Conservation (phyloP, 2,888 invertebrate species). For the Hypomecis atomaria region DNA sequence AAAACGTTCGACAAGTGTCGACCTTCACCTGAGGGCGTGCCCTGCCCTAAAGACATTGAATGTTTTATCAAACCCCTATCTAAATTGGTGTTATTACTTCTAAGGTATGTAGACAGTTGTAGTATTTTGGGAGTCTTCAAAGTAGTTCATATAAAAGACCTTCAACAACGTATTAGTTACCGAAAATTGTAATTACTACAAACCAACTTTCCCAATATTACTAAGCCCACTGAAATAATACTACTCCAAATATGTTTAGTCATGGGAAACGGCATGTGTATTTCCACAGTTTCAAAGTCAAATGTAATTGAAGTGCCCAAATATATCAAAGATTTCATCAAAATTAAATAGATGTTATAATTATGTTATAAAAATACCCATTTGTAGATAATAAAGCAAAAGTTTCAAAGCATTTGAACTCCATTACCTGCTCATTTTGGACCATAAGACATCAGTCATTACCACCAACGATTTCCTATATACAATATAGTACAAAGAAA, state of each 20-base stretch:
- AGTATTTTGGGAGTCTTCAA: not conserved
- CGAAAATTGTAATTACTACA: not conserved
- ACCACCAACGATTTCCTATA: too few relatives aligned
- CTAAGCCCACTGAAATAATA: not conserved
- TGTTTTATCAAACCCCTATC: constrained; percentile 31
- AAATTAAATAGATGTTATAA: not conserved
- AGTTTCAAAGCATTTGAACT: too few relatives aligned
- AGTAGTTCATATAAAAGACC: not conserved
- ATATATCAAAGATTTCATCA: not conserved
- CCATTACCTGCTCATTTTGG: too few relatives aligned
- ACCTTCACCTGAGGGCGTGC: constrained; percentile 26
- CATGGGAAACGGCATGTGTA: constrained; percentile 4
- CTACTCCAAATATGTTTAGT: not conserved
- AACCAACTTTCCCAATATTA: constrained; percentile 3
- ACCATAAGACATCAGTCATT: too few relatives aligned
- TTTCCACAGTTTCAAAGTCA: constrained; percentile 4
- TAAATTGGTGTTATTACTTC: constrained; percentile 3
- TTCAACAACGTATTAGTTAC: not conserved
- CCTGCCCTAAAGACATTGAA: constrained; percentile 22
- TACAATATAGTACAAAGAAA: too few relatives aligned
- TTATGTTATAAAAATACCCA: not conserved
- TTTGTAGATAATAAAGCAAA: not conserved
- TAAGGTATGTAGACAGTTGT: not conserved
- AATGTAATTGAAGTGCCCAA: not conserved
- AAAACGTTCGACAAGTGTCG: constrained; percentile 27